Evolutionary conservation across 2,888 invertebrate species (phyloP).

Genomic region (Hermodice carunculata): DNA sequence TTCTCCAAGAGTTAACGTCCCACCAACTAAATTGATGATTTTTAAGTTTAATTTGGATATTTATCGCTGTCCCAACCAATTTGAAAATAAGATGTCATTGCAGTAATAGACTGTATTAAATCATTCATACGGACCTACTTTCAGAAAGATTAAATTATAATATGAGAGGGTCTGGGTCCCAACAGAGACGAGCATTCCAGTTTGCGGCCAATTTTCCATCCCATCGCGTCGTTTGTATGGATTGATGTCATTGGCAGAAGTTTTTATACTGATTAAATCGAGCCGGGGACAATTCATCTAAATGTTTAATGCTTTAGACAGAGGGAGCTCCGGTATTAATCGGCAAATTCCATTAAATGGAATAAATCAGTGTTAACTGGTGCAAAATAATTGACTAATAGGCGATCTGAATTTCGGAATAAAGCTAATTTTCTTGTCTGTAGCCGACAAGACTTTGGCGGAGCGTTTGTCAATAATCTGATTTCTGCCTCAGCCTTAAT

Average conservation of each 20-base stretch:
- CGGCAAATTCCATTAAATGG: slow-evolving; percentile 13
- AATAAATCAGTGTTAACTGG: slow-evolving; percentile 16
- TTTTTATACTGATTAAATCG: slow-evolving; percentile 11
- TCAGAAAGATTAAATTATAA: slow-evolving; percentile 21
- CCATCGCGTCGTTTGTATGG: slow-evolving; percentile 11
- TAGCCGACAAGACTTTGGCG: no score
- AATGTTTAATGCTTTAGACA: not conserved
- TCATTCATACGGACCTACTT: slow-evolving; percentile 7
- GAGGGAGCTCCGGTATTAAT: slow-evolving; percentile 4
- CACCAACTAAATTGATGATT: no score
- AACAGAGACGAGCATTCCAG: not conserved
- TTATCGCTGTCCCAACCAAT: no score
- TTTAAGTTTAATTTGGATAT: no score
- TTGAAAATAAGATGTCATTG: slow-evolving; percentile 16
- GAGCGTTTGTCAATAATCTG: no score
- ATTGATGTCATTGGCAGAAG: not conserved
- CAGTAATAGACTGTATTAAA: slow-evolving; percentile 15
- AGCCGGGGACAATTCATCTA: not conserved
- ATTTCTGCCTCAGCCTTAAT: no score
- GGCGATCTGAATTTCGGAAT: not conserved
- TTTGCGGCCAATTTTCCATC: slow-evolving; percentile 10
- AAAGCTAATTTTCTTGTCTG: not conserved
- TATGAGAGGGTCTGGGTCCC: not conserved
- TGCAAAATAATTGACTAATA: slow-evolving; percentile 17
- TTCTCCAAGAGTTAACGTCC: no score